Evolutionary conservation across 1,140 invertebrate species (phyloP), one percentile per base, ranked within the genome.

Genomic region (Drosophila repleta): DNA sequence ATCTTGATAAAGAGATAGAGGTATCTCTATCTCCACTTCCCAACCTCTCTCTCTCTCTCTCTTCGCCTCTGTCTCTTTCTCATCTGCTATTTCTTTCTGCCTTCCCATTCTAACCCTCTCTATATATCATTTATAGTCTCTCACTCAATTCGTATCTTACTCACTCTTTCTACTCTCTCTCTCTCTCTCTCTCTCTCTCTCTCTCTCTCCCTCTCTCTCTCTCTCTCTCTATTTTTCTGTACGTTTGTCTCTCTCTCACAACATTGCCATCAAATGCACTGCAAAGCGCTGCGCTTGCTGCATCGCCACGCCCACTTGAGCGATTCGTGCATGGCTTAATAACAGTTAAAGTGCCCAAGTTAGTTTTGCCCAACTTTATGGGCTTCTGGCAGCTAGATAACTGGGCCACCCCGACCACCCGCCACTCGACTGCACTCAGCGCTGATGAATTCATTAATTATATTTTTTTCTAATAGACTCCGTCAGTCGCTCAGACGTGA

Each of bases 401-500:
- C 77, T 63, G 46, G 39, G 41, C 63, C 57, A n/a, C 49, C 18
- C 15, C 13, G 39, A 6, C 39, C n/a, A 6, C 39, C 39, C 39
- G 3, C 39, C n/a, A 35, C 32, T 35, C 79, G 81, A 74, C 72
- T 83, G 80, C 81, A 85, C 80, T 84, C 79, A 84, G 77, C 64
- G 13, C 62, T 76, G 73, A 81, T 87, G 82, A 85, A 85, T 84
- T 80, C 82, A 85, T 85, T 84, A 85, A 84, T 84, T 84, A 85
- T 45, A 8, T 53, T 74, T 77, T 77, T 70, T 75, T 67, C 57
- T 76, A 76, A 74, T 85, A 76, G 74, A 78, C 74, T 53, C 56
- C 29, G 49, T 39, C 53, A 52, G 39, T 35, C 29, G 17, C 24
- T 53, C 18, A 21, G 39, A 41, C 17, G 8, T 8, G 52, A 29